Evolutionary conservation across 2,797 vertebrate species (phyloP).

Genomic region (Hydrolagus colliei): DNA sequence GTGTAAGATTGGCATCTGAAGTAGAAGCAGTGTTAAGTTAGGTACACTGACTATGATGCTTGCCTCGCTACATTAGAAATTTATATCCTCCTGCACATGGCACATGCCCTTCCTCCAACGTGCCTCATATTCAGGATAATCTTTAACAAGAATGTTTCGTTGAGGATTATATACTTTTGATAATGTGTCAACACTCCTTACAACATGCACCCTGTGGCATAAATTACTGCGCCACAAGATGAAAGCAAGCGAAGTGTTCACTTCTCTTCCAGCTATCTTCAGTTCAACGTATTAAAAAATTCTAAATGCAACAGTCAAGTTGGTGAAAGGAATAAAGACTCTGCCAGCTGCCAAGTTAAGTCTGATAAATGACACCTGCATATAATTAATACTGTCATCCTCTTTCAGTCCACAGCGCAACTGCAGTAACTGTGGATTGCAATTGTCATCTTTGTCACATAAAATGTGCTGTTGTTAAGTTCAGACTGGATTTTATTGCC

Average conservation of each 20-base stretch:
- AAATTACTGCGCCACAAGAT: conserved; percentile 35
- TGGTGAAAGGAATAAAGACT: conserved; percentile 57
- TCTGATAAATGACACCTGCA: conserved; percentile 65
- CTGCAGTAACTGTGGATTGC: conserved; percentile 70
- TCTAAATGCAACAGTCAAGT: conserved; percentile 66
- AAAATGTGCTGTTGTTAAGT: conserved; percentile 82
- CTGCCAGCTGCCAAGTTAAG: conserved; percentile 65
- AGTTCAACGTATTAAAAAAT: conserved; percentile 68
- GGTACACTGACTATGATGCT: no score
- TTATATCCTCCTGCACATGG: no score
- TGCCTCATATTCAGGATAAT: background rate
- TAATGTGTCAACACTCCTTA: background rate
- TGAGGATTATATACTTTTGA: no score
- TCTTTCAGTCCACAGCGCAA: conserved; percentile 59
- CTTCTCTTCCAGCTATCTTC: conserved; percentile 63
- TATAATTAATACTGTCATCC: conserved; percentile 71
- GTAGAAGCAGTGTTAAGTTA: no score
- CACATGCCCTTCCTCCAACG: background rate
- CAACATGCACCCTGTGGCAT: background rate
- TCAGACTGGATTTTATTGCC: conserved; percentile 74
- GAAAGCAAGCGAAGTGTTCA: conserved; percentile 50
- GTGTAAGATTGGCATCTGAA: no score
- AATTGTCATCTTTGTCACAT: conserved; percentile 80
- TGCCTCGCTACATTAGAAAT: no score
- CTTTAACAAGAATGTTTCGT: background rate